A percentile compares a stretch with the other conserved stretches of the same genome.
Conservation (phyloP, 1,140 invertebrate genomes). For the Drosophila rhopaloa region DNA sequence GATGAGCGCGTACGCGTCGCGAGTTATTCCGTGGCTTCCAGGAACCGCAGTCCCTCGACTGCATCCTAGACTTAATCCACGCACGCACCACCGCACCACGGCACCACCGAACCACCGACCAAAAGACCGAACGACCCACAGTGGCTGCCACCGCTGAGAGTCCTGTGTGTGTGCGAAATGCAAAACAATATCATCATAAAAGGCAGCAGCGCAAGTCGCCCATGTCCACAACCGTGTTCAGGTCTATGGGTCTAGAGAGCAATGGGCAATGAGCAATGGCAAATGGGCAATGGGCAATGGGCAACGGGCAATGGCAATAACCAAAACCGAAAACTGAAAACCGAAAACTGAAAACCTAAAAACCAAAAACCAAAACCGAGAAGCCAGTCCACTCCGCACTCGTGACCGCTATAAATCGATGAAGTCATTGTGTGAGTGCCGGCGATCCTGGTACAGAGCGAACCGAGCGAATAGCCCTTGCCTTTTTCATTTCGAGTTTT, state of each 20-base stretch:
- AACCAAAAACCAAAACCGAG: slow-evolving; percentile 43
- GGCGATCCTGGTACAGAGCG: slow-evolving; percentile 2
- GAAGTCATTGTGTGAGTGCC: slow-evolving; percentile 68
- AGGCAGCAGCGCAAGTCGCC: slow-evolving; percentile 12
- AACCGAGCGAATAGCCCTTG: background rate
- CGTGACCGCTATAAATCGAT: slow-evolving; percentile 82
- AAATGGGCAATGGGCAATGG: too few relatives aligned
- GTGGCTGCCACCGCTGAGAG: slow-evolving; percentile 9
- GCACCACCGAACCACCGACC: background rate
- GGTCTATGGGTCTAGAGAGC: background rate
- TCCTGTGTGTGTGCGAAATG: slow-evolving; percentile 60
- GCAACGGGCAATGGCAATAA: slow-evolving; percentile 10
- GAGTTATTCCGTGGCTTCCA: slow-evolving; percentile 69
- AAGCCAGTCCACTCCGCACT: slow-evolving; percentile 45
- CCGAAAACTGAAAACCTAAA: slow-evolving; percentile 32
- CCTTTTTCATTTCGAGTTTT: slow-evolving; percentile 13
- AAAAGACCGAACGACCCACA: slow-evolving; percentile 2
- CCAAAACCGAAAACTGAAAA: slow-evolving; percentile 23
- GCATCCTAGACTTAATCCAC: slow-evolving; percentile 76
- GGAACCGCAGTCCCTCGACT: slow-evolving; percentile 27
- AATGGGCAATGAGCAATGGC: slow-evolving; percentile 2
- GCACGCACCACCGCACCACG: slow-evolving; percentile 43
- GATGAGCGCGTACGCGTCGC: slow-evolving; percentile 57
- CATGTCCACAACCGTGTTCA: slow-evolving; percentile 38
- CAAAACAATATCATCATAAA: slow-evolving; percentile 81